A percentile compares a stretch with the other conserved stretches of the same genome.
These are phyloP conservation scores for Aphidoletes aphidimyza DNA, from an alignment of 2,888 invertebrate genomes.

Conservation along the genomic window DNA sequence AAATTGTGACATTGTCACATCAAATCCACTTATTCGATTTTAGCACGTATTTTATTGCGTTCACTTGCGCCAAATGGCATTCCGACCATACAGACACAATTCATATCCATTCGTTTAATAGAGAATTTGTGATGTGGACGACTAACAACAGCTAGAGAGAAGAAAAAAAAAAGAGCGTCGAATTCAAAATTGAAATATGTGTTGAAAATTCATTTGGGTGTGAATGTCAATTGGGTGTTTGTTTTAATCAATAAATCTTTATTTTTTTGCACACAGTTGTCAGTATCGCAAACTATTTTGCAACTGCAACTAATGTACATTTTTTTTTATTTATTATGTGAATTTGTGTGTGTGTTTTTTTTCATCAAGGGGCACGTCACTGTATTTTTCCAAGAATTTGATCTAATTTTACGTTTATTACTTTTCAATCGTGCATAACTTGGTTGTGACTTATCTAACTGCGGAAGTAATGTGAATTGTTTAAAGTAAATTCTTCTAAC, in stretches of 20 bases:
- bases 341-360: too few species aligned
- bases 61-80: constrained; percentile 35
- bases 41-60: constrained; percentile 18
- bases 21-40: constrained; percentile 53
- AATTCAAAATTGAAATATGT: too few species aligned
- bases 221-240: constrained; percentile 53
- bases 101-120: constrained; percentile 19
- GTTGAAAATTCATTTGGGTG: constrained; percentile 40
- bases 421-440: too few species aligned
- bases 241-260: constrained; percentile 38
- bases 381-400: too few species aligned
- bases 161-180: not conserved
- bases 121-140: not conserved
- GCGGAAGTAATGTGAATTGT: too few species aligned
- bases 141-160: not conserved
- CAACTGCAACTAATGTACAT: too few species aligned
- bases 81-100: constrained; percentile 40
- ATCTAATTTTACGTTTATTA: too few species aligned
- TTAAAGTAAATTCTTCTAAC: too few species aligned
- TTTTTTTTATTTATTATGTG: too few species aligned
- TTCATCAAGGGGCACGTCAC: too few species aligned
- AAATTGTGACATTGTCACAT: constrained; percentile 54
- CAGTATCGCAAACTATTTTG: not conserved
- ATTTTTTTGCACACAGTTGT: not conserved
- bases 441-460: too few species aligned